These are phyloP conservation scores for Aleiodes sp. DNA, from an alignment of 1,140 invertebrate genomes.

Conservation along the genomic window DNA sequence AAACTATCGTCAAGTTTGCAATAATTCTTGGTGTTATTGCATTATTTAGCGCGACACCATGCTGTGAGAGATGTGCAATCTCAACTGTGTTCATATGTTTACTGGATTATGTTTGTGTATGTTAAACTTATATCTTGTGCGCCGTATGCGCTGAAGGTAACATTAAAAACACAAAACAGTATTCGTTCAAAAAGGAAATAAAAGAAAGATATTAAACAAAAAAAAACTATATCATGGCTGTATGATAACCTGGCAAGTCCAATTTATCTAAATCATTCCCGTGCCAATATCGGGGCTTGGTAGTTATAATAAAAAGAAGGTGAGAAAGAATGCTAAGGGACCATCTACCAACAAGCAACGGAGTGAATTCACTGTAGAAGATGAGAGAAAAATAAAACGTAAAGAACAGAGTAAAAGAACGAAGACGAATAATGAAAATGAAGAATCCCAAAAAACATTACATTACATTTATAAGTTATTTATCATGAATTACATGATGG, in stretches of 20 bases:
- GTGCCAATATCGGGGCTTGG: no score
- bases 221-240: no score
- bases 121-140: no score
- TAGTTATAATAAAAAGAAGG: not conserved
- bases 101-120: no score
- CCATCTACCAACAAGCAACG: not conserved
- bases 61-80: slow-evolving; percentile 16
- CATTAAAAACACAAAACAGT: no score
- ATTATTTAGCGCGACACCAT: not conserved
- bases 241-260: no score
- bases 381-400: not conserved
- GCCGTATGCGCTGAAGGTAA: no score
- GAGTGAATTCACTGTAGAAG: not conserved
- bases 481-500: slow-evolving; percentile 67
- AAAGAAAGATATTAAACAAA: no score
- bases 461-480: slow-evolving; percentile 67
- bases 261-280: not conserved
- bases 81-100: no score
- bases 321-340: not conserved
- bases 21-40: not conserved
- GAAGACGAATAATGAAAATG: slow-evolving; percentile 35
- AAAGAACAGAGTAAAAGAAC: slow-evolving; percentile 1
- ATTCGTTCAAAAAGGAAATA: no score
- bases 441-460: slow-evolving; percentile 51
- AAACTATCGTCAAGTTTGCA: not conserved